Evolutionary conservation across 2,113 vertebrate species (phyloP).

Genomic region (Stigmatopora nigra): DNA sequence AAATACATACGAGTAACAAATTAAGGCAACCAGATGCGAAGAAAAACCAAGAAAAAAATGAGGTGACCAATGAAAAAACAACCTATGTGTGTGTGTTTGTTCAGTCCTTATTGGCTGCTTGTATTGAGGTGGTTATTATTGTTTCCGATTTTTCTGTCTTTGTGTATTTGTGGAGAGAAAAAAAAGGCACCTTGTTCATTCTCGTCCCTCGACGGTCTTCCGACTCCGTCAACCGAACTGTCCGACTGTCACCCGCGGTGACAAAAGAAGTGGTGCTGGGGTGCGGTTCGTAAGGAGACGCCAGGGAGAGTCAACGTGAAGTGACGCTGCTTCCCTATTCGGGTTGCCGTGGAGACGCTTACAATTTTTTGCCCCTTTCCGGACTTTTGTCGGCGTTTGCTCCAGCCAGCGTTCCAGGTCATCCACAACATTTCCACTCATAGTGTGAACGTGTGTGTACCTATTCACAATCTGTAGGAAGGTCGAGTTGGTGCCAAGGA

Average conservation of each 20-base stretch:
- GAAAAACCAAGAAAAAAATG: constrained; percentile 23
- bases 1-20: constrained; percentile 26
- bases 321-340: constrained; percentile 16
- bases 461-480: constrained; percentile 29
- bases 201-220: constrained; percentile 31
- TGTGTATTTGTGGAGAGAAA: neutral
- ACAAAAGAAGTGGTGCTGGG: constrained; percentile 26
- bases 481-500: constrained; percentile 46
- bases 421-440: constrained; percentile 23
- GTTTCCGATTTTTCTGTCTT: constrained; percentile 23
- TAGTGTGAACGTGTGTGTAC: constrained; percentile 16
- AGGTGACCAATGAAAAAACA: constrained; percentile 20
- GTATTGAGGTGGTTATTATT: constrained; percentile 37
- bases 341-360: constrained; percentile 41
- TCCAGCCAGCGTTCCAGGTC: constrained; percentile 17
- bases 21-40: constrained; percentile 63
- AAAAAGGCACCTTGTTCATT: constrained; percentile 59
- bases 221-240: constrained; percentile 1
- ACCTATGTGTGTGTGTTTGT: constrained; percentile 18
- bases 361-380: constrained; percentile 50
- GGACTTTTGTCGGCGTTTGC: constrained; percentile 12
- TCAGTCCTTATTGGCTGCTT: constrained; percentile 51
- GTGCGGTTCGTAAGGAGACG: constrained; percentile 18
- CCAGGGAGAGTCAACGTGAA: constrained; percentile 2
- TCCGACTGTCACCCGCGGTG: constrained; percentile 6